A percentile compares a stretch with the other conserved stretches of the same genome.
Conservation (phyloP, 1,140 invertebrate genomes). For the Formica selysi region DNA sequence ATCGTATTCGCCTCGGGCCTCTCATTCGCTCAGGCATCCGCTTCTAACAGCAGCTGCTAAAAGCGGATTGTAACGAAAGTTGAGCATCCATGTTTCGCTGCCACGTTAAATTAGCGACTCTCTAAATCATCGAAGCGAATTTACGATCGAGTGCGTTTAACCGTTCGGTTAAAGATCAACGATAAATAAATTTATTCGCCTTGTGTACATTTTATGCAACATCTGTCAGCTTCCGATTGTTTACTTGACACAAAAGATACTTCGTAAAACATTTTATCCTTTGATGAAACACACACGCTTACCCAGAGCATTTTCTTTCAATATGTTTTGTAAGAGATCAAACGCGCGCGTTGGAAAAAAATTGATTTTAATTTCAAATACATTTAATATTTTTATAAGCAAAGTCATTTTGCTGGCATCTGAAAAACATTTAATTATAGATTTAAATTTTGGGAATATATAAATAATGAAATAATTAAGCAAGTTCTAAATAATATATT, state of each 20-base stretch:
- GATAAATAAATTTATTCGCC: slow-evolving; percentile 47
- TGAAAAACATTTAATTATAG: background rate
- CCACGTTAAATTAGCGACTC: slow-evolving; percentile 37
- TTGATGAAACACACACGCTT: background rate
- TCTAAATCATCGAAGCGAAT: slow-evolving; percentile 43
- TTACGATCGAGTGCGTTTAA: background rate
- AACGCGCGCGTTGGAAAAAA: background rate
- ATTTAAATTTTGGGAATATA: background rate
- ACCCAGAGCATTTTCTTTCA: background rate
- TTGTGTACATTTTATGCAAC: background rate
- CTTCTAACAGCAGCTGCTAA: slow-evolving; percentile 43
- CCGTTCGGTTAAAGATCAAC: background rate
- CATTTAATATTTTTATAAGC: background rate
- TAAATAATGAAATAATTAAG: slow-evolving; percentile 12
- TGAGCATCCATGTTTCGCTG: slow-evolving; percentile 48
- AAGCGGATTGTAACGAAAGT: slow-evolving; percentile 39
- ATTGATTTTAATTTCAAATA: slow-evolving; percentile 18
- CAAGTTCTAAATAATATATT: background rate
- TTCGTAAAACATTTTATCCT: background rate
- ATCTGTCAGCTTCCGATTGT: background rate
- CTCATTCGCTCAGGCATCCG: background rate
- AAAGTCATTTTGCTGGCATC: background rate
- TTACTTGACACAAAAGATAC: background rate
- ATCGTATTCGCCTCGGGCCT: slow-evolving; percentile 47
- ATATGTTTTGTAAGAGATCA: background rate